Evolutionary conservation across 2,797 vertebrate species (phyloP).

Genomic region (Enteromius mattozi): DNA sequence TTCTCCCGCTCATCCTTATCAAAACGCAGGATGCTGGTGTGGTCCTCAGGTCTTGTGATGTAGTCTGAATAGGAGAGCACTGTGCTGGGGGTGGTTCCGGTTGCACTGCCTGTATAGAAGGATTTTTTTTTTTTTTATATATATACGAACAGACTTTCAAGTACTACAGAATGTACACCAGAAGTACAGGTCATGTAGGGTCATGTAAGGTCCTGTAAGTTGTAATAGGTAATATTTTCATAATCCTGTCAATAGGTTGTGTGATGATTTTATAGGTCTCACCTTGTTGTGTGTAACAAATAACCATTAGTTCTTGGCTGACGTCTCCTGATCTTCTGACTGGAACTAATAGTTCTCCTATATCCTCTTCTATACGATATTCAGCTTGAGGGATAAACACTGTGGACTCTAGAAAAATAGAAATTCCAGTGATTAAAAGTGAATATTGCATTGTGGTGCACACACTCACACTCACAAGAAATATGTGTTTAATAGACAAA

Average conservation of each 20-base stretch:
- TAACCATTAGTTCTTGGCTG: conserved; percentile 84
- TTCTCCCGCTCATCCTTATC: conserved; percentile 85
- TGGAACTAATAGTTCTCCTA: conserved; percentile 85
- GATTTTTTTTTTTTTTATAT: not conserved
- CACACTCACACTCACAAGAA: not conserved
- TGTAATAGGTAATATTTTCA: not conserved
- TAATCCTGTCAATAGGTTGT: not conserved
- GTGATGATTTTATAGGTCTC: conserved; percentile 39
- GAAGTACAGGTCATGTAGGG: not conserved
- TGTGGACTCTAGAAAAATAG: conserved; percentile 79
- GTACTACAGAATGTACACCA: not conserved
- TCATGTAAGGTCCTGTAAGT: not conserved
- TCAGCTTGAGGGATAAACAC: conserved; percentile 87
- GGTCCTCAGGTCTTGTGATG: conserved; percentile 85
- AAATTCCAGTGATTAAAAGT: not conserved
- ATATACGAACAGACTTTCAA: not conserved
- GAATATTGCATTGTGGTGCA: not conserved
- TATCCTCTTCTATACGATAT: conserved; percentile 84
- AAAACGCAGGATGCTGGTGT: conserved; percentile 84
- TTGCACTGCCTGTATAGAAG: conserved; percentile 77
- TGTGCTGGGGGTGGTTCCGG: conserved; percentile 81
- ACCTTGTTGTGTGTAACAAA: conserved; percentile 88
- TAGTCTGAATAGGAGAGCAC: conserved; percentile 87
- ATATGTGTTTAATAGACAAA: not conserved
- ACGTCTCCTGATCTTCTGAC: conserved; percentile 83